Percentiles rank a stretch among this genome's conserved stretches.
These are phyloP conservation scores for Hoplostethus atlanticus DNA, from an alignment of 2,797 vertebrate genomes.

Conservation along the genomic window DNA sequence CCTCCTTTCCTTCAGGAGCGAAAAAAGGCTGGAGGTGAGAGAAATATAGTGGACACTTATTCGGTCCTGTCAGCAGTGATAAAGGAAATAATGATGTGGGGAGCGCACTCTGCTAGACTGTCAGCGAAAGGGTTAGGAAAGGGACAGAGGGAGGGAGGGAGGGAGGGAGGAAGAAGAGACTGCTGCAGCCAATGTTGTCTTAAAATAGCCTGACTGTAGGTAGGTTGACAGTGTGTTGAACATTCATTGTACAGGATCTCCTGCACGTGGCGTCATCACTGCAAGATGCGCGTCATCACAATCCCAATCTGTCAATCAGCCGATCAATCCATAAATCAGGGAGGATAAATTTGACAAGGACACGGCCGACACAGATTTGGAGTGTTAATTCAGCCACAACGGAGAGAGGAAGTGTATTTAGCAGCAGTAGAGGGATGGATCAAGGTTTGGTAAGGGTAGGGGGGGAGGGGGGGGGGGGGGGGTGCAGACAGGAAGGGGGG, in stretches of 20 bases:
- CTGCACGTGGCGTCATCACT: constrained; percentile 49
- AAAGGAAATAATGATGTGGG: constrained; percentile 66
- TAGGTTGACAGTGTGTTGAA: constrained; percentile 49
- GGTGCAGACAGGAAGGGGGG: constrained; percentile 50
- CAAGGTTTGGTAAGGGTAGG: constrained; percentile 16
- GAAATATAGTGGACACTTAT: constrained; percentile 56
- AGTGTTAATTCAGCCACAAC: constrained; percentile 68
- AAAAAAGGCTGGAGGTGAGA: constrained; percentile 57
- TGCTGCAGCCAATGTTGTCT: constrained; percentile 48
- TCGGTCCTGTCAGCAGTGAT: constrained; percentile 68
- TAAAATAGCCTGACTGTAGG: constrained; percentile 66
- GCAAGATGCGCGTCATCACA: constrained; percentile 32
- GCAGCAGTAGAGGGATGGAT: constrained; percentile 58
- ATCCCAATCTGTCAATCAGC: constrained; percentile 66
- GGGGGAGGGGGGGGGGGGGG: constrained; percentile 31
- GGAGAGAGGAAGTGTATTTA: constrained; percentile 60
- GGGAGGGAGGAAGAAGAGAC: constrained; percentile 34
- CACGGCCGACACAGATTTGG: constrained; percentile 51
- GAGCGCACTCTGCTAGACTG: constrained; percentile 54
- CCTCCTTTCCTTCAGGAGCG: constrained; percentile 51
- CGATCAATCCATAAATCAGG: constrained; percentile 54
- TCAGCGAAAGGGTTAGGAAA: constrained; percentile 67
- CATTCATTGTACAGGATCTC: constrained; percentile 56
- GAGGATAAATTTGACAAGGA: constrained; percentile 61
- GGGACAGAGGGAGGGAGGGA: constrained; percentile 53